Evolutionary conservation across 1,140 invertebrate genomes (phyloP).

Genomic region (Saxidomus purpurata): DNA sequence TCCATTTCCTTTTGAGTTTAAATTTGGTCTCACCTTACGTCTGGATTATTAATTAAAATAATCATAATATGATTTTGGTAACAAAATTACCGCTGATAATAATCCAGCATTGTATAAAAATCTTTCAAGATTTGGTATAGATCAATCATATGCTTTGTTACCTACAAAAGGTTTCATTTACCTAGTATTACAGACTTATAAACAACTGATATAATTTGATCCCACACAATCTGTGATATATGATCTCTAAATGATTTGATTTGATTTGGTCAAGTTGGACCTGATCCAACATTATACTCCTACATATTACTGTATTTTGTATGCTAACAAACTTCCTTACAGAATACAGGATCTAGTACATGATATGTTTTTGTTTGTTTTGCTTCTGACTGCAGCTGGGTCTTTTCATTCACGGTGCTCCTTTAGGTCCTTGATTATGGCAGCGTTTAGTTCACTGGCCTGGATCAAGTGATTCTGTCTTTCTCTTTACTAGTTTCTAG

Average conservation of each 20-base stretch:
- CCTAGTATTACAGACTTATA: neutral
- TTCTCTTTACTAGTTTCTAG: no score
- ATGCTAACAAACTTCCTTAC: neutral
- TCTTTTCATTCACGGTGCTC: no score
- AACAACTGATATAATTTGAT: neutral
- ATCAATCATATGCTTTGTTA: constrained; percentile 32
- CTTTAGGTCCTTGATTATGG: no score
- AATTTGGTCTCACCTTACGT: neutral
- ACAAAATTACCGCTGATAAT: constrained; percentile 20
- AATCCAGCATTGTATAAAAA: neutral
- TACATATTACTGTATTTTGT: neutral
- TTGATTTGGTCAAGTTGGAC: neutral
- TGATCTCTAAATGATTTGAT: neutral
- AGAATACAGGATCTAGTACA: no score
- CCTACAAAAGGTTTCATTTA: neutral
- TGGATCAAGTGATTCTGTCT: no score
- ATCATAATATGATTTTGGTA: constrained; percentile 17
- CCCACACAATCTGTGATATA: neutral
- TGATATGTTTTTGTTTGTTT: no score
- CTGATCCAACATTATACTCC: neutral
- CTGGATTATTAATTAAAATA: constrained; percentile 24
- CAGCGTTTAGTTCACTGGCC: no score
- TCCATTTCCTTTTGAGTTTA: neutral
- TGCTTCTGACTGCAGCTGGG: no score
- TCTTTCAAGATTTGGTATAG: neutral